Percentiles rank a stretch among this genome's conserved stretches.
Conservation (phyloP, 2,797 vertebrate species). For the Crocodylus rhombifer region DNA sequence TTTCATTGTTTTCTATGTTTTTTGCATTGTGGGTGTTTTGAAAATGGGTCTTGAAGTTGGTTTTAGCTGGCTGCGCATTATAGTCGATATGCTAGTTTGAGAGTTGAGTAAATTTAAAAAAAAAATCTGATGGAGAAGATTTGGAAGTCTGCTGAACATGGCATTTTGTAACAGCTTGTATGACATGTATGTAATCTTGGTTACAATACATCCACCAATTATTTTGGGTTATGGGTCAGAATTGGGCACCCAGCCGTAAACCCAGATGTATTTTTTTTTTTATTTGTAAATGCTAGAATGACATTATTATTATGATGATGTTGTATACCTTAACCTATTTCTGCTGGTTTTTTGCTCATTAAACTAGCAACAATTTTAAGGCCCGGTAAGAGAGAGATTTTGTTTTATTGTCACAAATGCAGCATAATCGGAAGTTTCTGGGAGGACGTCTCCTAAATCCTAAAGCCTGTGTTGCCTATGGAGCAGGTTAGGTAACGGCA, state of each 20-base stretch:
- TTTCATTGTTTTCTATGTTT: accelerated
- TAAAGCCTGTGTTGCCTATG: neutral
- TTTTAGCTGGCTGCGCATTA: neutral
- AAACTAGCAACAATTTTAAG: accelerated
- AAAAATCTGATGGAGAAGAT: neutral
- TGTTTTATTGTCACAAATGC: accelerated
- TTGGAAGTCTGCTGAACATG: neutral
- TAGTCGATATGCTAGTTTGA: neutral
- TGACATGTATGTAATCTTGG: neutral
- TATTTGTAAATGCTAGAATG: neutral
- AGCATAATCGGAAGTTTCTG: neutral
- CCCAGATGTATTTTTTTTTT: neutral
- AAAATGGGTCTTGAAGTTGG: neutral
- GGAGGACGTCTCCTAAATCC: neutral
- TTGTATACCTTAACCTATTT: neutral
- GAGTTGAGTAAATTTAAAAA: neutral
- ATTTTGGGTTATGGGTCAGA: neutral
- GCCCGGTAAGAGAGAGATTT: neutral
- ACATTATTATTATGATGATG: neutral
- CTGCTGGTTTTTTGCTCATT: neutral
- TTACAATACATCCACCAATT: neutral
- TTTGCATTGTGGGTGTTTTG: neutral
- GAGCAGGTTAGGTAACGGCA: accelerated
- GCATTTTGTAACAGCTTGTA: neutral
- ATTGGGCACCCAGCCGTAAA: neutral